Base-by-base conservation (phyloP, 2,797 vertebrate species). In the Bucorvus abyssinicus region DNA sequence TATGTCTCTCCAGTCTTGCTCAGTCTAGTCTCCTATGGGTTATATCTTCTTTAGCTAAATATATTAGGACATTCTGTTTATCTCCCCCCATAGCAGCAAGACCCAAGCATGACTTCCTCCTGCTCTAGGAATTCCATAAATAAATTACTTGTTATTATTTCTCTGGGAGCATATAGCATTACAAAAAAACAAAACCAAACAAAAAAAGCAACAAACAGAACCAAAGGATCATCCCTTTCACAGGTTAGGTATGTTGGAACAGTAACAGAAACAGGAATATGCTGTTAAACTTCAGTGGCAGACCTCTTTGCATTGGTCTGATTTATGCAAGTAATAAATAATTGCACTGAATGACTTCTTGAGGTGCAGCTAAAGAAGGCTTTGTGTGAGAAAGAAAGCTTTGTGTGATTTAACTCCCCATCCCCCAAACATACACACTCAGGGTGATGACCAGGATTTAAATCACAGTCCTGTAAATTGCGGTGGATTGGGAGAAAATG, bases 41-140 rank as follows among this genome's bases (percentile, higher is more conserved):
- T 91, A 42, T 63, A 67, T 53, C 78, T 84, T 90, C 73, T 82
- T 89, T 68, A 86, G 64, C 67, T 89, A 93, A 91, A 87, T 87
- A 53, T 64, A 59, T 61, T 90, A 42, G 63, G 73, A 52, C 45
- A 83, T 49, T 64, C 67, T 90, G 45, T 92, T 91, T 91, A 59
- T 85, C 67, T 86, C 67, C 67, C 52, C 94, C 70, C 80, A 57
- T 68, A 50, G 70, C 57, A 93, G 83, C 53, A 89, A 87, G 70
- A 87, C 63, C 17, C 65, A 92, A 65, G 82, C 9, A 42, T 27
- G 27, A 77, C 69, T 95, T 96, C 77, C 70, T 91, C 34, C 52
- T 2, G 8, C 67, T 86, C 32, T 44, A 94, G 45, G 60, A 94
- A 88, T 90, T 88, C 84, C 14, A 36, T 67, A 76, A 91, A 90